Evolutionary conservation across 1,140 invertebrate species (phyloP).

Genomic region (Cardiocondyla obscurior): DNA sequence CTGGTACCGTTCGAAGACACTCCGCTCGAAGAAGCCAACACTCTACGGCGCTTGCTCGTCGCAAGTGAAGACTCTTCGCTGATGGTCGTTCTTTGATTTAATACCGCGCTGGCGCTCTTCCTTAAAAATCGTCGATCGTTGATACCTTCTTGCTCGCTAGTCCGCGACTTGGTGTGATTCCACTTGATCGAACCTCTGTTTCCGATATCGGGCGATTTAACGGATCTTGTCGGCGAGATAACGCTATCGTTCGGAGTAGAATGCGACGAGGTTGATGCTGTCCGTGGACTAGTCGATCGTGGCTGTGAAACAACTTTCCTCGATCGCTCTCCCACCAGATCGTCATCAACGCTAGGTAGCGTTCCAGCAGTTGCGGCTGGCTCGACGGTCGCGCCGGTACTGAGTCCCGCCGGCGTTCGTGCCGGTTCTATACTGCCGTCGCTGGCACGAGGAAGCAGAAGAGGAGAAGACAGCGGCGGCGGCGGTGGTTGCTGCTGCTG

Average conservation of each 20-base stretch:
- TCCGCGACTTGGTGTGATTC: conserved; percentile 58
- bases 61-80: conserved; percentile 52
- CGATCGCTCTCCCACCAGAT: conserved; percentile 66
- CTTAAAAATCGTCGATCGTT: conserved; percentile 64
- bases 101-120: conserved; percentile 74
- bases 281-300: conserved; percentile 32
- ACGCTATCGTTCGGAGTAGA: conserved; percentile 22
- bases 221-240: conserved; percentile 27
- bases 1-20: conserved; percentile 23
- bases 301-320: conserved; percentile 62
- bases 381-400: conserved; percentile 81
- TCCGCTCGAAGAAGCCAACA: conserved; percentile 36
- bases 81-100: conserved; percentile 72
- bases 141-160: conserved; percentile 30
- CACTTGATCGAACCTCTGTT: conserved; percentile 61
- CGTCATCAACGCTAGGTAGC: conserved; percentile 14
- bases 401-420: conserved; percentile 79
- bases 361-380: conserved; percentile 71
- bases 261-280: conserved; percentile 19
- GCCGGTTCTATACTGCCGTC: conserved; percentile 75
- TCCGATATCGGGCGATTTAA: conserved; percentile 3
- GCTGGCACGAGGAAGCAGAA: conserved; percentile 75
- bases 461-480: conserved; percentile 73
- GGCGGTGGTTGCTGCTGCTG: conserved; percentile 11
- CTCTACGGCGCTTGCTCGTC: conserved; percentile 37